Percentiles rank a stretch among this genome's conserved stretches.
Evolutionary conservation across 2,113 vertebrate genomes (phyloP).

Genomic region (Rhynchopsitta pachyrhyncha): DNA sequence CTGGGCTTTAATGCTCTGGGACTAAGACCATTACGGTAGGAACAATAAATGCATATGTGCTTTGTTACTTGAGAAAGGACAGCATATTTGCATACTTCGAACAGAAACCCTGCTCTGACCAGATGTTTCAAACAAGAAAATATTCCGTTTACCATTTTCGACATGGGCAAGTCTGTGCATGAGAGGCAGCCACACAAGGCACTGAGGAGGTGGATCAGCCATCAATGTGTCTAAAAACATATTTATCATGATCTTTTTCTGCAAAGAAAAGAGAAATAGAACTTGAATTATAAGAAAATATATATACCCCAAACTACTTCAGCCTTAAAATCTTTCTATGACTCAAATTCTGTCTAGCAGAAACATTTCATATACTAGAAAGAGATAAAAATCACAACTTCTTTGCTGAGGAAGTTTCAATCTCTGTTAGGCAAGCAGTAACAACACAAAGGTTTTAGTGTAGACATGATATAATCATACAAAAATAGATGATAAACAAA

Average conservation of each 20-base stretch:
- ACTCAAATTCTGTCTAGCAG: neutral
- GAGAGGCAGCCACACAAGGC: conserved; percentile 97
- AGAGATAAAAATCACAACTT: neutral
- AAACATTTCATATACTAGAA: neutral
- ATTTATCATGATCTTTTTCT: conserved; percentile 96
- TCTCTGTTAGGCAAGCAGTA: neutral
- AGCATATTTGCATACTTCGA: accelerated
- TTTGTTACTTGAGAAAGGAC: accelerated
- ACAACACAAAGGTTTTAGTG: neutral
- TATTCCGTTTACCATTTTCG: conserved; percentile 84
- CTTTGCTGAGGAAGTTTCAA: neutral
- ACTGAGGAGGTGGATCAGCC: conserved; percentile 97
- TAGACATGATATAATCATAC: neutral
- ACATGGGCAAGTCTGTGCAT: conserved; percentile 97
- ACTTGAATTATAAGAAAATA: neutral
- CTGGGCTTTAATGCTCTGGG: neutral
- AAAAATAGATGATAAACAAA: neutral
- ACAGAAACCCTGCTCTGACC: neutral
- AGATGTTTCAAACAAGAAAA: neutral
- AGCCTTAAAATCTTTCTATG: neutral
- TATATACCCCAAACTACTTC: too few species aligned
- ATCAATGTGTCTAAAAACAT: conserved; percentile 94
- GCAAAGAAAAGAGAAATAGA: conserved; percentile 50
- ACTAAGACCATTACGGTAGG: accelerated
- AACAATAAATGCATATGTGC: neutral